These are phyloP conservation scores for Leucophenga varia DNA, from an alignment of 1,140 invertebrate genomes.

Conservation along the genomic window DNA sequence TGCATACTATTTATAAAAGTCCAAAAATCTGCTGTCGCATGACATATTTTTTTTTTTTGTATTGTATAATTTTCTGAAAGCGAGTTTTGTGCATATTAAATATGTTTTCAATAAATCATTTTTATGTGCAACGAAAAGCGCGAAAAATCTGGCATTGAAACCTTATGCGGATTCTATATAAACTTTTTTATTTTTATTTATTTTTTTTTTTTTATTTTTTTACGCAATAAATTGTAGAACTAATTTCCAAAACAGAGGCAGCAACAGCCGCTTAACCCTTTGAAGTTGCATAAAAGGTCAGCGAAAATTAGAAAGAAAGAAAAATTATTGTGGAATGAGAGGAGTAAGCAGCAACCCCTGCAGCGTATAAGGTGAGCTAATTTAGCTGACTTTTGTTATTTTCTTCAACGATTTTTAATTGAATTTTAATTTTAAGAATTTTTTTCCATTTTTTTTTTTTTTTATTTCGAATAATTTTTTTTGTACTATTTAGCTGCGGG, in stretches of 20 bases:
- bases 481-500: too few relatives aligned
- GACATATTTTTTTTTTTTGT: conserved; percentile 2
- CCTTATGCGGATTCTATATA: too few relatives aligned
- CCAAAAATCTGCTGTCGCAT: too few relatives aligned
- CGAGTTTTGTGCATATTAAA: conserved; percentile 49
- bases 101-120: conserved; percentile 47
- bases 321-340: too few relatives aligned
- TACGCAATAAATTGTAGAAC: conserved; percentile 10
- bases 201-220: conserved; percentile 8
- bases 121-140: conserved; percentile 50
- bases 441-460: not conserved
- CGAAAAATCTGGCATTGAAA: conserved; percentile 21
- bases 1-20: too few relatives aligned
- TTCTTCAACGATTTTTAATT: conserved; percentile 53
- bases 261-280: conserved; percentile 31
- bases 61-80: too few relatives aligned
- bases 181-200: conserved; percentile 8
- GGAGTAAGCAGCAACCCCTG: conserved; percentile 26
- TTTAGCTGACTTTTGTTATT: conserved; percentile 45
- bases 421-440: conserved; percentile 40
- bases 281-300: conserved; percentile 23
- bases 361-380: conserved; percentile 18
- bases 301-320: too few relatives aligned
- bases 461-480: too few relatives aligned
- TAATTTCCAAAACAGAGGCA: conserved; percentile 31